Evolutionary conservation across 2,888 invertebrate genomes (phyloP).

Genomic region (Parnassius orleans): DNA sequence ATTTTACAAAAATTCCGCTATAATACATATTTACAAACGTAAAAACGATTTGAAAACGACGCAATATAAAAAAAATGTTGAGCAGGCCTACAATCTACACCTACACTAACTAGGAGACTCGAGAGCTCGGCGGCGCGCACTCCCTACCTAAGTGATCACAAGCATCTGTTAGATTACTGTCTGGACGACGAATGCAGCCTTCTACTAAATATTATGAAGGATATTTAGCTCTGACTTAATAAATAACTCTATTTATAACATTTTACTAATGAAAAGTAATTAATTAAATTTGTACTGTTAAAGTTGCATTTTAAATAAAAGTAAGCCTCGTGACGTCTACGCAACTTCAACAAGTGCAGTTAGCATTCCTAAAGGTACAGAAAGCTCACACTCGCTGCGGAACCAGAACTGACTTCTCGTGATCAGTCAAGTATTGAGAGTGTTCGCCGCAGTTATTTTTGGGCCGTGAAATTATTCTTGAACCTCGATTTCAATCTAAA

Average conservation of each 20-base stretch:
- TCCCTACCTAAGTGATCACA: slow-evolving; percentile 32
- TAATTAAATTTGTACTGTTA: neutral
- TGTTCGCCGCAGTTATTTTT: slow-evolving; percentile 31
- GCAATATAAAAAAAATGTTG: slow-evolving; percentile 72
- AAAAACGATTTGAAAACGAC: slow-evolving; percentile 74
- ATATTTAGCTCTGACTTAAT: too few species aligned
- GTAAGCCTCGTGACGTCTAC: neutral
- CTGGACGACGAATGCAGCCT: slow-evolving; percentile 19
- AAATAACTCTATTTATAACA: neutral
- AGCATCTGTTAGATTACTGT: slow-evolving; percentile 21
- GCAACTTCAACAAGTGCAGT: neutral
- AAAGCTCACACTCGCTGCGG: neutral
- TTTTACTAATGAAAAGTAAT: neutral
- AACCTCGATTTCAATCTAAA: slow-evolving; percentile 20
- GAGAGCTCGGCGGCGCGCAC: slow-evolving; percentile 37
- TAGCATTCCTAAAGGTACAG: neutral
- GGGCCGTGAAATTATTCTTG: slow-evolving; percentile 25
- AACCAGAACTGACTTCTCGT: slow-evolving; percentile 24
- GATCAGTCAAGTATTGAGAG: slow-evolving; percentile 39
- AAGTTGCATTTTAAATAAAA: neutral
- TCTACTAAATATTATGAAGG: neutral
- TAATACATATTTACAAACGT: slow-evolving; percentile 81
- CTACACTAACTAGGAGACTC: slow-evolving; percentile 24
- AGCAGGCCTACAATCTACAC: slow-evolving; percentile 43
- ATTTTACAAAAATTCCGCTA: slow-evolving; percentile 79